Percentiles rank a stretch among this genome's conserved stretches.
Conservation (phyloP, 1,140 invertebrate genomes). For the Odontomachus brunneus region DNA sequence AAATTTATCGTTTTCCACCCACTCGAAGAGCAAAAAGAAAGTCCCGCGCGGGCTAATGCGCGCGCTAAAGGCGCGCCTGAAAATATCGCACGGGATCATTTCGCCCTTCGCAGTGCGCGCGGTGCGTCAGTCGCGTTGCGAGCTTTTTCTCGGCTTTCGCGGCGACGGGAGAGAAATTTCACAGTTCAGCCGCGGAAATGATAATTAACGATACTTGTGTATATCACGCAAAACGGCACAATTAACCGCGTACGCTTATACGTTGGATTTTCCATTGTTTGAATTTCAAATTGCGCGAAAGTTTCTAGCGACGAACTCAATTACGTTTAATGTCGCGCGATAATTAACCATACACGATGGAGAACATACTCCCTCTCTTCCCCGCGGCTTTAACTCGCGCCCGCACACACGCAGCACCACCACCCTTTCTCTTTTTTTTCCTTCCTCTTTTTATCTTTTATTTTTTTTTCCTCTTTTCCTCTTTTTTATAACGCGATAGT, state of each 20-base stretch:
- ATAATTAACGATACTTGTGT: neutral
- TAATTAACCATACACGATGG: constrained; percentile 31
- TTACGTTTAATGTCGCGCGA: constrained; percentile 1
- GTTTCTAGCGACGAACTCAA: constrained; percentile 1
- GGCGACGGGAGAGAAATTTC: no score
- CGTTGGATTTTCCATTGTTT: neutral
- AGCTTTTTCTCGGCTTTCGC: no score
- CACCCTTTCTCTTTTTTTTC: neutral
- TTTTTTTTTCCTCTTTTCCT: neutral
- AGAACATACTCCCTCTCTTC: neutral
- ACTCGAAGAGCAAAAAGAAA: constrained; percentile 17
- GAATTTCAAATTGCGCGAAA: neutral
- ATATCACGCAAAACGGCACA: neutral
- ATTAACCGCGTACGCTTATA: neutral
- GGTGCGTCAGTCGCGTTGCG: no score
- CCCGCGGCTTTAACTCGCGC: constrained; percentile 1
- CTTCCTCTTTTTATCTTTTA: neutral
- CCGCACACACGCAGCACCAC: neutral
- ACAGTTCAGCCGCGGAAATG: neutral
- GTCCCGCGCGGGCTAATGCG: constrained; percentile 25
- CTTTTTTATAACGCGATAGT: constrained; percentile 32
- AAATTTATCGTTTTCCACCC: constrained; percentile 45
- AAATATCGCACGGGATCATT: constrained; percentile 28
- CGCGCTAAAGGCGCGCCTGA: neutral
- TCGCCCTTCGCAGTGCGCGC: no score